Percentiles rank a stretch among this genome's conserved stretches.
Evolutionary conservation across 2,113 vertebrate species (phyloP).

Genomic region (Lota lota): DNA sequence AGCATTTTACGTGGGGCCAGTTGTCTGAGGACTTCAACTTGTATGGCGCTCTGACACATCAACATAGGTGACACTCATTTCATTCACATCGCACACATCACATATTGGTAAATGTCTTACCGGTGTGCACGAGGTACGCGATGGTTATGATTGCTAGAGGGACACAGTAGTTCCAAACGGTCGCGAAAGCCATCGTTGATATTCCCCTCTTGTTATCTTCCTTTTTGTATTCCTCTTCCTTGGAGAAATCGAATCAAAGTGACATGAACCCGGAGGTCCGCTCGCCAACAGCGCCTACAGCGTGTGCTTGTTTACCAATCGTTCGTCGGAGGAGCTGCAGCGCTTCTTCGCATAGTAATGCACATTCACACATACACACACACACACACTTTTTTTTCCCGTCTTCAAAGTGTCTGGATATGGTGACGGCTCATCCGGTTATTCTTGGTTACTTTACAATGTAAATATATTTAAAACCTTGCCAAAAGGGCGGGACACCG

Average conservation of each 20-base stretch:
- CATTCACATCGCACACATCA: no score
- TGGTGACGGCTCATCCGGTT: conserved; percentile 40
- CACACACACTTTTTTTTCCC: conserved; percentile 16
- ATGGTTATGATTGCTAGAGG: conserved; percentile 56
- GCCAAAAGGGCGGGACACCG: conserved; percentile 41
- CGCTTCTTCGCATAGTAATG: conserved; percentile 50
- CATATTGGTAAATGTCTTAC: conserved; percentile 53
- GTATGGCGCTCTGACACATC: no score
- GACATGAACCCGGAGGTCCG: conserved; percentile 67
- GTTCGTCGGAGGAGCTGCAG: neutral
- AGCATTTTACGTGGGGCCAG: no score
- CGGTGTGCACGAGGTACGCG: conserved; percentile 59
- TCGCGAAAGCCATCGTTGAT: conserved; percentile 63
- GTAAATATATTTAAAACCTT: conserved; percentile 57
- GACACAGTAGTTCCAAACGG: conserved; percentile 73
- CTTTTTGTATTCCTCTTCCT: conserved; percentile 66
- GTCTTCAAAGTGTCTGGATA: neutral
- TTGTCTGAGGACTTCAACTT: no score
- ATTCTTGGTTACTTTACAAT: conserved; percentile 64
- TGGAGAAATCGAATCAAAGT: conserved; percentile 44
- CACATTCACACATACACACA: conserved; percentile 28
- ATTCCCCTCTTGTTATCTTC: conserved; percentile 40
- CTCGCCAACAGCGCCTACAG: conserved; percentile 48
- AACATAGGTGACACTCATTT: no score
- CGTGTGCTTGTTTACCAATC: conserved; percentile 14